Base-by-base conservation (phyloP, 2,888 invertebrate species). In the Synergus laeviventris region DNA sequence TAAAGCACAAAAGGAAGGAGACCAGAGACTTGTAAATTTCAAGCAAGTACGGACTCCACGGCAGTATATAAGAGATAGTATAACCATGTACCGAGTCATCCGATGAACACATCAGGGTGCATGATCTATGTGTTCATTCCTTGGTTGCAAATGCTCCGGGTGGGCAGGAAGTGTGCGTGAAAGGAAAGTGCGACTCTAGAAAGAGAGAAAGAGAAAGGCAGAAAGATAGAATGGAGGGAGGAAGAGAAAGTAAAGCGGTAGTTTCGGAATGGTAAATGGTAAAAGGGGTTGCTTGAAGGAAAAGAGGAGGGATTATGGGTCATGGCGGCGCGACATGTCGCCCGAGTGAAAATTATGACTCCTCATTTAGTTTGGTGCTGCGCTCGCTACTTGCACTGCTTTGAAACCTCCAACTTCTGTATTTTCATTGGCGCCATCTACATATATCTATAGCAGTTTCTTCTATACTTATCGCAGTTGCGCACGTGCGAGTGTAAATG, bases 341-440 rank as follows among this genome's bases (percentile, higher is more conserved):
- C 79, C 82, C 79, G 79, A 79, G 85, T 84, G 85, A 87, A 85
- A 89, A 89, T 89, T 88, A 89, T 87, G 88, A 87, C 87, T 88
- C 82, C 86, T 89, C 88, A 87, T 89, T 88, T 87, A 85, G 81
- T 81, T 83, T 82, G 74, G 79, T 81, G 80, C 77, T 78, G 81
- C 79, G 78, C 74, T 76, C 62, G 39, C 76, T 64, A 75, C 45
- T 24, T 24, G 45, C 70, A 70, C 70, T 70, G 70, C 70, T 70
- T 70, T 70, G 70, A 78, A 74, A 78, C 66, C 78, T 66, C 59
- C 61, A 80, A 76, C 79, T 81, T 76, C 74, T 61, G 54, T 61
- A 56, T 73, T 78, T 49, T 78, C 78, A 80, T 77, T 59, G 61
- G 73, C 75, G 62, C 74, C 78, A 73, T 45, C 54, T 74, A 64